Base-by-base conservation (phyloP, 2,888 invertebrate genomes). In the Bombyx huttoni region DNA sequence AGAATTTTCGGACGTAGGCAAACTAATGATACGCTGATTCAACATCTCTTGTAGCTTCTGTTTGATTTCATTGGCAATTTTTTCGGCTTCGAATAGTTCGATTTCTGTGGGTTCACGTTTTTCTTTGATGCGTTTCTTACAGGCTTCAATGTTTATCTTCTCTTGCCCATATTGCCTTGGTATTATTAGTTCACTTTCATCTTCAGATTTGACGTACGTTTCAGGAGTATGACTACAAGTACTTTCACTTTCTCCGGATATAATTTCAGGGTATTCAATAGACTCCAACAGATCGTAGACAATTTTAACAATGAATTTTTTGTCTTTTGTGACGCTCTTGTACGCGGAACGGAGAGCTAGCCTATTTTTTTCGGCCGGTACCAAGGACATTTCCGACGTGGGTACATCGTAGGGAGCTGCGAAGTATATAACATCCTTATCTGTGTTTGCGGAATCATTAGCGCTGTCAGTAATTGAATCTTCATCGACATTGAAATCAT, bases 221-320 rank as follows among this genome's bases (percentile, higher is more conserved):
- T 40, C 40, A 40, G 40, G 12, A 40, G 40, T 40, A 40, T 3
- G 40, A 40, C n/a, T 48, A 1, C 6, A 47, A 8, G 47, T 33
- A 13, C 45, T 40, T n/a, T 48, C 24, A 45, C 24, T 47, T 0
- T 47, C 49, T 24, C 47, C 33, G 8, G 52, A 47, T 7, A 12
- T 12, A 40, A 40, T n/a, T 47, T 53, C 50, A 9, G 54, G 50
- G 10, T 62, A 54, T 14, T 59, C 52, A 7, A 77, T 53, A 13
- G 24, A 40, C 3, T 76, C 69, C 1, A 84, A 3, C 49, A 80
- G 52, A 51, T 78, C 63, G 49, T 75, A 67, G 7, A 84, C 9
- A 13, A 73, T 58, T 56, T 65, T 63, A 0, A 74, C 65, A 51
- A 84, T 75, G 53, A 81, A 83, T 13, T 61, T 57, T 9, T 66